Evolutionary conservation across 1,140 invertebrate species (phyloP), one percentile per base, ranked within the genome.

Genomic region (Ectropis grisescens): DNA sequence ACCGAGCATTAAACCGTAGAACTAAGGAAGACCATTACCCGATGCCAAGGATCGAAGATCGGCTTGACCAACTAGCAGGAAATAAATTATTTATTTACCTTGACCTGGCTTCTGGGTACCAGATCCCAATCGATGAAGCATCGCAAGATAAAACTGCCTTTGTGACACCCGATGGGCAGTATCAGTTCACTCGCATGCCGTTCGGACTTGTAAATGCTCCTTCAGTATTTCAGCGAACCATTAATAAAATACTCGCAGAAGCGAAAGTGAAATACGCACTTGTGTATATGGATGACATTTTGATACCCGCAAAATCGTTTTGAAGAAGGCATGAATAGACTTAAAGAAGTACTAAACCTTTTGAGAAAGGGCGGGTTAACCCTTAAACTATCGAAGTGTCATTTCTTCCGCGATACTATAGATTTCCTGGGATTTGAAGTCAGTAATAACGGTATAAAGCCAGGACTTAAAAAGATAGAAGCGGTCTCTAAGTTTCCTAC

Each of bases 351-450:
- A 2, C 13, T 44, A 13, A 8, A 14, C n/a, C 11, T 38, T 2
- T 13, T 38, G 9, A 26, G 13, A 19, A 9, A 36, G 5, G 36
- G 25, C 6, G 28, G 42, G 2, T 11, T 45, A 5, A 70, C 71
- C 2, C 29, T 67, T 4, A 66, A 69, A 12, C 19, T 68, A 13
- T 40, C 28, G 2, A 75, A 61, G 28, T 72, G 62, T 42, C 2
- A 32, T 5, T 70, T 48, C 32, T 27, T 48, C 4, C 35, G 14
- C 9, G 9, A 13, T 3, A 11, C 13, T 2, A 29, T 48, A 19
- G 29, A 44, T 11, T 49, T 37, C 28, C 35, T 49, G 11, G 41
- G 47, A 6, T 45, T 40, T 37, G 41, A 44, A 13, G 27, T 49
- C 1, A 37, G 26, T 6, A 23, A 31, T 7, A 14, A 9, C 2